phyloP scores from a whole-genome alignment of 2,113 vertebrate species.

The Eolophus roseicapilla region DNA sequence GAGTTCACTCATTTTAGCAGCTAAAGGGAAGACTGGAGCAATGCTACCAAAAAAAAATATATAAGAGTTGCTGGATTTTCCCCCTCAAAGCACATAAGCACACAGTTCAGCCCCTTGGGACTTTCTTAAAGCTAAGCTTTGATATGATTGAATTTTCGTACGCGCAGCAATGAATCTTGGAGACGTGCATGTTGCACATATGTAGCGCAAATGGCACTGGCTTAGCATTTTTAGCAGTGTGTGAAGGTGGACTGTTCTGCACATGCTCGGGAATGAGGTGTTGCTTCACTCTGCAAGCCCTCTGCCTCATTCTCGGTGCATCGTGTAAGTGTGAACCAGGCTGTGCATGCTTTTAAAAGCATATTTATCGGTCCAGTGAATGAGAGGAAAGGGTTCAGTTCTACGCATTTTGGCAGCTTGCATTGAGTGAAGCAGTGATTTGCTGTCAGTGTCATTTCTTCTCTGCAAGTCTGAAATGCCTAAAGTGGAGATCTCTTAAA shows the following conservation, averaged over 20 bases:
- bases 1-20: neutral
- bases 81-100: neutral
- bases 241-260: constrained; percentile 34
- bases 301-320: constrained; percentile 47
- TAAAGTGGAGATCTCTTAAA: neutral
- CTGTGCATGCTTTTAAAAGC: constrained; percentile 48
- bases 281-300: constrained; percentile 22
- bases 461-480: neutral
- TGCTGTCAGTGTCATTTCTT: neutral
- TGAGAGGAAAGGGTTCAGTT: constrained; percentile 26
- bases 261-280: constrained; percentile 57
- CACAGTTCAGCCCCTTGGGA: neutral
- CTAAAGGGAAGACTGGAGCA: neutral
- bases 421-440: neutral
- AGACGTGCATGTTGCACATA: constrained; percentile 29
- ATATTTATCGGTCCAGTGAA: constrained; percentile 11
- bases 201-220: constrained; percentile 34
- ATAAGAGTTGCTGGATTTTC: neutral
- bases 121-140: constrained; percentile 42
- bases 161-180: constrained; percentile 47
- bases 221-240: neutral
- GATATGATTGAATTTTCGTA: constrained; percentile 58
- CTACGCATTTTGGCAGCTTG: neutral
- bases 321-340: constrained; percentile 62
- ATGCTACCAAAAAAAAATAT: neutral